These are phyloP conservation scores for Zaprionus bogoriensis DNA, from an alignment of 2,888 invertebrate species.

Conservation along the genomic window DNA sequence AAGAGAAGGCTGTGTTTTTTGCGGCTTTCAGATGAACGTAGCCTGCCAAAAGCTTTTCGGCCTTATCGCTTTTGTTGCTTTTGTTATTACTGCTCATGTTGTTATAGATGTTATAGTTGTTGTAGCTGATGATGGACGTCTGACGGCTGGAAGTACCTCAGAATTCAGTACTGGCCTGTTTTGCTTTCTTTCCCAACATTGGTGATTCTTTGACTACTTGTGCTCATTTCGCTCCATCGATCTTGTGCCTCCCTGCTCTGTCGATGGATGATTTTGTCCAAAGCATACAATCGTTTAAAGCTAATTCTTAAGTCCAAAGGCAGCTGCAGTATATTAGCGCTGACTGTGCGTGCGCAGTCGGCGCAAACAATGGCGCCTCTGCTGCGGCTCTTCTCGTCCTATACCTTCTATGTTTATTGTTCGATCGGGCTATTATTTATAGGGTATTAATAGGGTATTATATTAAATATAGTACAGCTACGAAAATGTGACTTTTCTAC, in stretches of 20 bases:
- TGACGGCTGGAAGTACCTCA: slow-evolving; percentile 11
- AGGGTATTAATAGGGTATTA: no score
- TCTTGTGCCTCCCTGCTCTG: background rate
- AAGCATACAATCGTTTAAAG: background rate
- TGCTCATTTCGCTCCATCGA: background rate
- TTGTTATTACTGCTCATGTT: background rate
- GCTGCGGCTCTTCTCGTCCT: no score
- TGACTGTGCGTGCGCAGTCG: no score
- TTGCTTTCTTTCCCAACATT: slow-evolving; percentile 1
- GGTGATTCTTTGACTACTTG: background rate
- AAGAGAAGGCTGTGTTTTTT: slow-evolving; percentile 7
- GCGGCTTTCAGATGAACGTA: slow-evolving; percentile 28
- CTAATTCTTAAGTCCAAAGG: no score
- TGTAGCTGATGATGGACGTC: slow-evolving; percentile 7
- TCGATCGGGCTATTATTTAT: no score
- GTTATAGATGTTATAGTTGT: background rate
- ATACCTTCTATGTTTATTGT: no score
- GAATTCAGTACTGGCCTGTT: slow-evolving; percentile 6
- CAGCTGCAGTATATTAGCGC: no score
- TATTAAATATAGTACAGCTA: no score
- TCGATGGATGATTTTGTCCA: slow-evolving; percentile 1
- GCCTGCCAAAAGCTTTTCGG: slow-evolving; percentile 27
- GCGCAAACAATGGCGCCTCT: no score
- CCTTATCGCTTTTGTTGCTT: slow-evolving; percentile 8
- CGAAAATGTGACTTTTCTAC: no score